Evolutionary conservation across 2,113 vertebrate species (phyloP), one percentile per base, ranked within the genome.

Genomic region (Anarrhichthys ocellatus): DNA sequence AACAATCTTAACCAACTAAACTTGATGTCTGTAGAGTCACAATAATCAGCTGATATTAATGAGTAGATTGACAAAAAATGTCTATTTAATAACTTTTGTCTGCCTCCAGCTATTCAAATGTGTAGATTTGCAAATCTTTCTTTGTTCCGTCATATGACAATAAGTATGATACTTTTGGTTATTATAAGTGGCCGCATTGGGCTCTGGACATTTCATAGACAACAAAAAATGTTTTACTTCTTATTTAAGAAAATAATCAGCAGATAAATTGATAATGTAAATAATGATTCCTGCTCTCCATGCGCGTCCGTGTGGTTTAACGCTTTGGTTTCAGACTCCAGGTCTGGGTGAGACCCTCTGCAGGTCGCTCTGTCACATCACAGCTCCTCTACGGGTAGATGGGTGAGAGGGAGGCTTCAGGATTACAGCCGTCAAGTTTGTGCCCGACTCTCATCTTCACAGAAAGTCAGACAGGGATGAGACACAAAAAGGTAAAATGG

Each of bases 291-390:
- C 17, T 24, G 29, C 42, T 42, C 32, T 32, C 3, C 32, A 32
- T 32, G 32, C 32, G 3, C 2, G 32, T 32, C 32, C 32, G 32
- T 27, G 18, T 36, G 32, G 69, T 9, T 48, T 0, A 36, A 56
- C 17, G 59, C 56, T 0, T 36, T 58, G 7, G 9, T 29, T 11
- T 48, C 1, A 46, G 32, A 29, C 1, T 5, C 1, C 22, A 10
- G 68, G 8, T 44, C 32, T 46, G 61, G 34, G 66, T 0, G 22
- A 24, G 14, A 70, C 82, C 86, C 92, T 82, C 82, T 88, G 90
- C 88, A 92, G 90, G 89, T 48, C 64, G 1, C 5, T 4, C 0
- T 9, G 79, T 83, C 59, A 85, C 91, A 93, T 64, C 73, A 87
- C 94, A 86, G 90, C 86, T 29, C 10, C 9, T 80, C 85, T 29